Conservation (phyloP, 2,797 vertebrate genomes). For the Helostoma temminkii region DNA sequence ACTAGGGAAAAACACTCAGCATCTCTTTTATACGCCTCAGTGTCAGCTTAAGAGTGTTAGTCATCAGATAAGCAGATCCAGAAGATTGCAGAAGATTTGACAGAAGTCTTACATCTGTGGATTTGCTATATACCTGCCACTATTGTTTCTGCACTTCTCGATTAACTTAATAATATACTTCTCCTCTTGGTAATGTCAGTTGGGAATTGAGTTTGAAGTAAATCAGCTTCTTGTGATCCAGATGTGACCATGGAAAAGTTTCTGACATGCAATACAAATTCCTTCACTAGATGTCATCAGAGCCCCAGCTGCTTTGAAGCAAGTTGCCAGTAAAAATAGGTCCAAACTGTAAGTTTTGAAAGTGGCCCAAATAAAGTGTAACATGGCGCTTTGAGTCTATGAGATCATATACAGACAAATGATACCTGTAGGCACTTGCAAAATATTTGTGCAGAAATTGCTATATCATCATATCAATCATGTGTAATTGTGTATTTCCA, state of each 20-base stretch:
- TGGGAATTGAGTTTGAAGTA: constrained; percentile 21
- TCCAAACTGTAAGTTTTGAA: constrained; percentile 21
- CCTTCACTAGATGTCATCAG: constrained; percentile 75
- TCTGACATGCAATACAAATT: constrained; percentile 52
- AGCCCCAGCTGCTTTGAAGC: constrained; percentile 39
- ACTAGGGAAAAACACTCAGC: constrained; percentile 43
- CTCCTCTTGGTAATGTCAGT: not conserved
- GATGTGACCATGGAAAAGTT: not conserved
- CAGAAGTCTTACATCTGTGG: not conserved
- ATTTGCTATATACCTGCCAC: constrained; percentile 22
- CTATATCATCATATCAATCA: constrained; percentile 31
- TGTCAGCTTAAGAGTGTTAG: constrained; percentile 38
- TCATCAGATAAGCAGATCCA: constrained; percentile 49
- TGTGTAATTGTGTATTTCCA: constrained; percentile 46
- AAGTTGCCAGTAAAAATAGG: not conserved
- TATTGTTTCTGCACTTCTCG: not conserved
- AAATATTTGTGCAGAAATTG: constrained; percentile 29
- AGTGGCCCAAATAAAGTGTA: constrained; percentile 20
- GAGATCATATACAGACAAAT: constrained; percentile 17
- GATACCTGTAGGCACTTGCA: constrained; percentile 44
- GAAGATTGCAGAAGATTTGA: not conserved
- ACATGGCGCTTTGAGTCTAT: constrained; percentile 24
- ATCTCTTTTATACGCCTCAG: constrained; percentile 49
- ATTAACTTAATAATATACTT: not conserved
- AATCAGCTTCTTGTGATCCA: constrained; percentile 17